A percentile compares a stretch with the other conserved stretches of the same genome.
phyloP scores from a whole-genome alignment of 1,140 invertebrate genomes.

The Drosophila auraria region DNA sequence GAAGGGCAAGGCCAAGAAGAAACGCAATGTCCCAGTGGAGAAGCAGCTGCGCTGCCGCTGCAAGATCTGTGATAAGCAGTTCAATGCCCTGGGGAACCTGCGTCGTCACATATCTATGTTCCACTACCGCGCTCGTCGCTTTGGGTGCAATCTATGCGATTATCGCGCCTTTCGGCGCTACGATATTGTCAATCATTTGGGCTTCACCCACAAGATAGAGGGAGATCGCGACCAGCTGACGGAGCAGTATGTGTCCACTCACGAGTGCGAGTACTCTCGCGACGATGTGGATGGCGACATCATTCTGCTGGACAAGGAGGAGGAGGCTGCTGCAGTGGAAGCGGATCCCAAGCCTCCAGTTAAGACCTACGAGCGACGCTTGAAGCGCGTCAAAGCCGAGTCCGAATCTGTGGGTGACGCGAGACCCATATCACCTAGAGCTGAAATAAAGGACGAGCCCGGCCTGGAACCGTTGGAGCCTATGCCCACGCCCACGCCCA shows the following conservation, averaged over 20 bases:
- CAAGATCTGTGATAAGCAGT: constrained; percentile 83
- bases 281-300: constrained; percentile 81
- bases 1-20: constrained; percentile 65
- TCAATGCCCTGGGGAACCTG: constrained; percentile 85
- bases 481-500: background rate
- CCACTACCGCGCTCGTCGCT: constrained; percentile 86
- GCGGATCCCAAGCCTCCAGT: constrained; percentile 38
- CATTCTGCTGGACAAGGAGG: constrained; percentile 63
- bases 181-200: constrained; percentile 87
- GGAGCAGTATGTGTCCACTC: constrained; percentile 73
- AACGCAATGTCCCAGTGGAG: constrained; percentile 66
- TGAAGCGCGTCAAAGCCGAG: constrained; percentile 56
- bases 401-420: constrained; percentile 36
- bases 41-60: constrained; percentile 79
- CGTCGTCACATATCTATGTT: constrained; percentile 87
- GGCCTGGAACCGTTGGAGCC: constrained; percentile 37
- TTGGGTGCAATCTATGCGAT: constrained; percentile 87
- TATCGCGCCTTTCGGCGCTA: constrained; percentile 86
- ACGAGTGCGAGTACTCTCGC: constrained; percentile 76
- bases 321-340: background rate
- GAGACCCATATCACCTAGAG: constrained; percentile 25
- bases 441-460: constrained; percentile 53
- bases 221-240: constrained; percentile 72
- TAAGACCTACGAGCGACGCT: constrained; percentile 65
- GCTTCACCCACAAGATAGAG: constrained; percentile 85